Conservation (phyloP, 2,113 vertebrate genomes). For the Myodes glareolus region DNA sequence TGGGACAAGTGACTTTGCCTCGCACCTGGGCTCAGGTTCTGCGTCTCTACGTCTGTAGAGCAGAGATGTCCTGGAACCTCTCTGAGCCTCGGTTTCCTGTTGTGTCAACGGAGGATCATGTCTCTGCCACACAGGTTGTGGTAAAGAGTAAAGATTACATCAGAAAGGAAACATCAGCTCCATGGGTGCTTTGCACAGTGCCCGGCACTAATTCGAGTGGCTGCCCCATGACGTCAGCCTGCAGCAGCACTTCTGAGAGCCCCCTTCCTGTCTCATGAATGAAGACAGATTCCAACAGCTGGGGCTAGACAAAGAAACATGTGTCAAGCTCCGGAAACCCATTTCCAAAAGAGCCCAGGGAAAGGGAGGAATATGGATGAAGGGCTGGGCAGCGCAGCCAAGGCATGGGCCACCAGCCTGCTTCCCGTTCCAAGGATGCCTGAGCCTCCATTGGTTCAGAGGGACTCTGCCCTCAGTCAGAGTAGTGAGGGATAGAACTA, state of each 20-base stretch:
- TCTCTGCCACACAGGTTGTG: no score
- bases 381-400: not conserved
- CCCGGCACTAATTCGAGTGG: not conserved
- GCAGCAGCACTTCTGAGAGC: conserved; percentile 75
- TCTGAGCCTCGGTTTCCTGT: conserved; percentile 26
- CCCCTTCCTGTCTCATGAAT: conserved; percentile 78
- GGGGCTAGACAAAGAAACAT: conserved; percentile 83
- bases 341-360: conserved; percentile 69
- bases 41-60: not conserved
- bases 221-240: conserved; percentile 58
- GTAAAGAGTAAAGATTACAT: not conserved
- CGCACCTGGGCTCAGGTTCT: not conserved
- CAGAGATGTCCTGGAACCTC: not conserved
- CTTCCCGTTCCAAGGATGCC: conserved; percentile 38
- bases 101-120: not conserved
- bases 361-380: conserved; percentile 42
- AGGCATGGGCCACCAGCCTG: not conserved
- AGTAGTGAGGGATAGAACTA: not conserved
- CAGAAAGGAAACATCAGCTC: not conserved
- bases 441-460: not conserved
- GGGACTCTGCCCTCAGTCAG: not conserved
- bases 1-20: rapidly evolving
- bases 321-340: conserved; percentile 82
- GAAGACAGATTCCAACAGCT: conserved; percentile 84
- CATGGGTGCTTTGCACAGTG: not conserved